Conservation (phyloP, 2,113 vertebrate species). For the Pseudopipra pipra region DNA sequence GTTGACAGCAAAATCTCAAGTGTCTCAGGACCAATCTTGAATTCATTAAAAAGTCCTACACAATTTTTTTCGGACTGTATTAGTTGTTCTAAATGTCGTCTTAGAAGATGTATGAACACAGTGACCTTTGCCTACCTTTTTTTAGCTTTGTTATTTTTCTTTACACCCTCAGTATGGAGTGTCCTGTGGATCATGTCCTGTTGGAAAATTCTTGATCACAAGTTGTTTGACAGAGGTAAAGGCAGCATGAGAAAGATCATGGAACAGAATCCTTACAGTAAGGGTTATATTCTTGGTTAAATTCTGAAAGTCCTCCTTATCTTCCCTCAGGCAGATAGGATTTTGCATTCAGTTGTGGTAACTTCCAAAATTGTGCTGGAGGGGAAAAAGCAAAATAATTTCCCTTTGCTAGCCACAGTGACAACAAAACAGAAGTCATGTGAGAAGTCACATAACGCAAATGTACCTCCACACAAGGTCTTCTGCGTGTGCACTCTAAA, state of each 20-base stretch:
- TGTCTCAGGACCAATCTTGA: neutral
- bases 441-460: neutral
- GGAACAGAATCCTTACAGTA: neutral
- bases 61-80: neutral
- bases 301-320: neutral
- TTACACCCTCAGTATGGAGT: neutral
- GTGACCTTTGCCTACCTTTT: neutral
- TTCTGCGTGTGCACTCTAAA: neutral
- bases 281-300: neutral
- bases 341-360: neutral
- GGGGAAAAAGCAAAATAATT: neutral
- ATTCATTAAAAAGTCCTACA: neutral
- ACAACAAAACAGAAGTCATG: neutral
- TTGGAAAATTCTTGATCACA: neutral
- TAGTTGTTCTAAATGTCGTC: neutral
- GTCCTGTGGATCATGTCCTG: neutral
- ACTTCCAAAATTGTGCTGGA: neutral
- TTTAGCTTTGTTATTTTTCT: neutral
- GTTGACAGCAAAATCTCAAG: neutral
- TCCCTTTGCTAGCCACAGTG: neutral
- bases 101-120: neutral
- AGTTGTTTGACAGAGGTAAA: neutral
- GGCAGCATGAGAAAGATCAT: neutral
- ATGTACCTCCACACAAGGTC: neutral
- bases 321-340: neutral